phyloP scores from a whole-genome alignment of 2,113 vertebrate species.

The Hypocryptadius cinnamomeus region DNA sequence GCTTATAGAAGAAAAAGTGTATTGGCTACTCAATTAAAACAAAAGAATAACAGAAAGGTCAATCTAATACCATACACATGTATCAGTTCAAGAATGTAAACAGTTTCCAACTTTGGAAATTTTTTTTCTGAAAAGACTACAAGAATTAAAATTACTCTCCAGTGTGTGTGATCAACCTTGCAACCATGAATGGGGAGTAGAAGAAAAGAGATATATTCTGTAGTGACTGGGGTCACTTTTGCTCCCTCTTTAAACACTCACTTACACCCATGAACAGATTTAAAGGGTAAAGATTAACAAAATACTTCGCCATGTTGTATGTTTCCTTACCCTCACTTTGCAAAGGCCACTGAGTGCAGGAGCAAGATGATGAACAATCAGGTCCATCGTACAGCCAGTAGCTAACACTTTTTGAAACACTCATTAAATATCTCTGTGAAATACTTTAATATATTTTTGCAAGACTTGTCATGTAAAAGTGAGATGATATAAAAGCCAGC shows the following conservation, averaged over 20 bases:
- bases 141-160: not conserved
- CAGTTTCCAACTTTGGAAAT: not conserved
- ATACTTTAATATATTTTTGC: not conserved
- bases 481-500: not conserved
- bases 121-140: not conserved
- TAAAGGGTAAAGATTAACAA: not conserved
- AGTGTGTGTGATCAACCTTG: not conserved
- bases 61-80: not conserved
- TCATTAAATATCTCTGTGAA: not conserved
- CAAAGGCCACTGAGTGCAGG: not conserved
- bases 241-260: not conserved
- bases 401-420: not conserved
- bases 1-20: not conserved
- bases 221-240: not conserved
- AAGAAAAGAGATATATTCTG: not conserved
- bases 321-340: not conserved
- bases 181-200: not conserved
- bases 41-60: not conserved
- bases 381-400: not conserved
- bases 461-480: not conserved
- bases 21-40: not conserved
- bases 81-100: not conserved
- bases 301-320: not conserved
- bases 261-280: not conserved
- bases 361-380: not conserved